Evolutionary conservation across 2,888 invertebrate genomes (phyloP), one percentile per base, ranked within the genome.

Genomic region (Orchesellides sinensis): DNA sequence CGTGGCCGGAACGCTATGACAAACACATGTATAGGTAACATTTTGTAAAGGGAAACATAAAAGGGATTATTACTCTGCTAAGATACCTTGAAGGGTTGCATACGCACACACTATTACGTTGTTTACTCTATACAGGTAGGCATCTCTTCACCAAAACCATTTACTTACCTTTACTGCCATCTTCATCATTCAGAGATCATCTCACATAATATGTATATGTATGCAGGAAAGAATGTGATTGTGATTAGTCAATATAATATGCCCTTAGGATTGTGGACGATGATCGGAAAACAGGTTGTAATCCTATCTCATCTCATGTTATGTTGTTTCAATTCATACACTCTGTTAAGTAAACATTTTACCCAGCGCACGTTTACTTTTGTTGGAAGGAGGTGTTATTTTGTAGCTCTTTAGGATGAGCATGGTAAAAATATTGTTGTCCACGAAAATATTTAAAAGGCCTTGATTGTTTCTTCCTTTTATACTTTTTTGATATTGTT

Each of bases 301-400:
- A 65, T 66, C 32, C 52, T 72, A 32, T 45, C 61, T 56, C n/a
- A 40, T 72, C 56, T 65, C 52, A 40, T 65, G 54, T n/a, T n/a
- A n/a, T n/a, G n/a, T n/a, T n/a, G n/a, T n/a, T n/a, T n/a, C n/a
- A n/a, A n/a, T n/a, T n/a, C n/a, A n/a, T n/a, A n/a, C n/a, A n/a
- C n/a, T n/a, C 32, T 80, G 66, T 81, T 73, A n/a, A 81, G 81
- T 81, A 81, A 81, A 81, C 81, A 81, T 81, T 81, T 66, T n/a
- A n/a, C n/a, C n/a, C n/a, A n/a, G n/a, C n/a, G 73, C 81, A 81
- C 81, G 73, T 81, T 81, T n/a, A n/a, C n/a, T n/a, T n/a, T n/a
- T n/a, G n/a, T n/a, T n/a, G n/a, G n/a, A 73, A 49, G 40, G 40
- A 6, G 40, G 70, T 79, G 65, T 72, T 65, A 72, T n/a, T n/a